Evolutionary conservation across 2,113 vertebrate genomes (phyloP).

Genomic region (Phalacrocorax aristotelis): DNA sequence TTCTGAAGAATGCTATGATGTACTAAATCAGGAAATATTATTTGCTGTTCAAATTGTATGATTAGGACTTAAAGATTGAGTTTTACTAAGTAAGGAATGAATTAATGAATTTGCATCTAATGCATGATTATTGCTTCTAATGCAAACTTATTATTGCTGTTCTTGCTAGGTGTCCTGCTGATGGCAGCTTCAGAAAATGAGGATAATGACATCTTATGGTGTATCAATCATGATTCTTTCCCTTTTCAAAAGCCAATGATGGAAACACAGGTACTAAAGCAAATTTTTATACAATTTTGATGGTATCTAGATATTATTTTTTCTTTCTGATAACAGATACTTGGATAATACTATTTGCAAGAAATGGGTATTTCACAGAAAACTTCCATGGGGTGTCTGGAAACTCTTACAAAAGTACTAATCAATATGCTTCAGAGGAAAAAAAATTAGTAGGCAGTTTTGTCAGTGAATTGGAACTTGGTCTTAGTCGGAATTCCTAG

Average conservation of each 20-base stretch:
- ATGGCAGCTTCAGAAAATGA: constrained; percentile 96
- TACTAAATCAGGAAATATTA: neutral
- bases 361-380: neutral
- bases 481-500: neutral
- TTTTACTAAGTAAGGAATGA: neutral
- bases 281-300: neutral
- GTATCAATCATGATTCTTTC: constrained; percentile 96
- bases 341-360: neutral
- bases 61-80: neutral
- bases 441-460: neutral
- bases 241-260: constrained; percentile 97
- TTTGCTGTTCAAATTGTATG: neutral
- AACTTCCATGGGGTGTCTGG: neutral
- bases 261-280: constrained; percentile 89
- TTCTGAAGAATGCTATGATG: neutral
- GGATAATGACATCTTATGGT: constrained; percentile 95
- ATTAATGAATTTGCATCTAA: neutral
- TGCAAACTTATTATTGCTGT: neutral
- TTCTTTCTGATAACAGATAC: neutral
- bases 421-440: neutral
- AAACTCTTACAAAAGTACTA: neutral
- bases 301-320: neutral
- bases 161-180: constrained; percentile 83
- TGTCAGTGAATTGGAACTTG: neutral
- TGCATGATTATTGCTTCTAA: neutral